phyloP scores from a whole-genome alignment of 2,888 invertebrate genomes.

The Catocala fraxini region DNA sequence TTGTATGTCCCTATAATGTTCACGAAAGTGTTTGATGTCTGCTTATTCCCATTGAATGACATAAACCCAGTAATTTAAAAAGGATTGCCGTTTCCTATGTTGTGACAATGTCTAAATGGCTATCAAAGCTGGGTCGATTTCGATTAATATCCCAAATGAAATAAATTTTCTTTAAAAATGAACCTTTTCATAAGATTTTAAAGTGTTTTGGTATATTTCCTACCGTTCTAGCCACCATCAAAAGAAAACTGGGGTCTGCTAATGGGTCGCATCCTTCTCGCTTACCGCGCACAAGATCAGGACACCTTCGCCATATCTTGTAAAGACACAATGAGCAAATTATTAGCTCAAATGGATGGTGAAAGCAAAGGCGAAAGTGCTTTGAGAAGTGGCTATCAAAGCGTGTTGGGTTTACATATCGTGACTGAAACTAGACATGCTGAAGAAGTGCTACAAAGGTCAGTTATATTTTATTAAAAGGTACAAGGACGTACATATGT shows the following conservation, averaged over 20 bases:
- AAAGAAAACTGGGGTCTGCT: conserved; percentile 92
- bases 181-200: no score
- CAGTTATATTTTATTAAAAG: conserved; percentile 12
- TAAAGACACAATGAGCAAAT: conserved; percentile 68
- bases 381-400: conserved; percentile 78
- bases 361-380: conserved; percentile 79
- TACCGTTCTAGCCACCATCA: conserved; percentile 67
- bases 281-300: conserved; percentile 81
- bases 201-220: no score
- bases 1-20: no score
- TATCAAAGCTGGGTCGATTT: no score
- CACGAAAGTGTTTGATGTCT: no score
- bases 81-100: no score
- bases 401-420: conserved; percentile 79
- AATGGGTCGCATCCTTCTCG: conserved; percentile 91
- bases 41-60: no score
- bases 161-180: no score
- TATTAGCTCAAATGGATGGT: conserved; percentile 74
- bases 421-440: conserved; percentile 76
- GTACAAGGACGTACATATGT: no score
- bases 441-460: conserved; percentile 73
- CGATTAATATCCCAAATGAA: no score
- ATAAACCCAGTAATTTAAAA: no score
- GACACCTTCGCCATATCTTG: conserved; percentile 72
- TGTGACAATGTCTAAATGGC: no score